These are phyloP conservation scores for Calephelis virginiensis DNA, from an alignment of 1,140 invertebrate species.

Conservation along the genomic window DNA sequence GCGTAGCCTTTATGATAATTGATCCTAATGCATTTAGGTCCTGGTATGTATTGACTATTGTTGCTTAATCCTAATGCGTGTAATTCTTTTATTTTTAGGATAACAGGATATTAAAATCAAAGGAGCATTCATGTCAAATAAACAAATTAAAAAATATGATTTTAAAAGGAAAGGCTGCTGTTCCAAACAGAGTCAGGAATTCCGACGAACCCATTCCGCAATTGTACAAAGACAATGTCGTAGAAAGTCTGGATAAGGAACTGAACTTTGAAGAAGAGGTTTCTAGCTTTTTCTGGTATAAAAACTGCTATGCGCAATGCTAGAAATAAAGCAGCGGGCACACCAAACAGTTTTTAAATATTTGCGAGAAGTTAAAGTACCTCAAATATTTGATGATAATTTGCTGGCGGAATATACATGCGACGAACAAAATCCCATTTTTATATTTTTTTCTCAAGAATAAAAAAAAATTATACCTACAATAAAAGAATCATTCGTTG, in stretches of 20 bases:
- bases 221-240: background rate
- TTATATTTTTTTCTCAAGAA: conserved; percentile 3
- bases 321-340: conserved; percentile 3
- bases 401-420: conserved; percentile 4
- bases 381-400: conserved; percentile 1
- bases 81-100: too few relatives aligned
- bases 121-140: too few relatives aligned
- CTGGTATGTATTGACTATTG: too few relatives aligned
- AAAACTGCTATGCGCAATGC: background rate
- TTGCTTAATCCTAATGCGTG: too few relatives aligned
- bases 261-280: background rate
- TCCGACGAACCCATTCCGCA: conserved; percentile 3
- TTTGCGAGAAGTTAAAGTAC: background rate
- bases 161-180: too few relatives aligned
- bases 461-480: background rate
- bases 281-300: background rate
- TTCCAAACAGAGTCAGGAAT: background rate
- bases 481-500: background rate
- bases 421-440: background rate
- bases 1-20: background rate
- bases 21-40: background rate
- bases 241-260: background rate
- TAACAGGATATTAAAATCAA: too few relatives aligned
- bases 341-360: conserved; percentile 3
- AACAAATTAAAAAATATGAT: too few relatives aligned